These are phyloP conservation scores for Limenitis camilla DNA, from an alignment of 2,888 invertebrate genomes.

Conservation along the genomic window DNA sequence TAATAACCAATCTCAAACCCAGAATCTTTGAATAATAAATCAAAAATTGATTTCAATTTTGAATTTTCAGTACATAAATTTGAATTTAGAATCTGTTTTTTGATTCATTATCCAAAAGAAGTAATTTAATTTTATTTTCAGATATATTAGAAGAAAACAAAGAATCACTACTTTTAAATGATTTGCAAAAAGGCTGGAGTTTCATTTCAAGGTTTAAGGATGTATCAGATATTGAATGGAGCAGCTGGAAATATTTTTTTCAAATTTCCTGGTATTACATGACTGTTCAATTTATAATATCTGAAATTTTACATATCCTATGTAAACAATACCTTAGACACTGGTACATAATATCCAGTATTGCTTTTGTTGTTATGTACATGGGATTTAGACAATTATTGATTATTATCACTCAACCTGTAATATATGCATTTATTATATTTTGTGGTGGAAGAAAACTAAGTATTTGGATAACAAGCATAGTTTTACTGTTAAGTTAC, in stretches of 20 bases:
- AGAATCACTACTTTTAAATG: slow-evolving; percentile 41
- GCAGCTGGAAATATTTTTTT: slow-evolving; percentile 74
- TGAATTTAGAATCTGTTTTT: neutral
- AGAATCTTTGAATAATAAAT: too few relatives aligned
- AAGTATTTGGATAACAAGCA: slow-evolving; percentile 73
- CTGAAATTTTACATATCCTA: slow-evolving; percentile 61
- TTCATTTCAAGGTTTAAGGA: slow-evolving; percentile 75
- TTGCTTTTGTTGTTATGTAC: slow-evolving; percentile 57
- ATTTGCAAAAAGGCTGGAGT: slow-evolving; percentile 75
- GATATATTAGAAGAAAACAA: slow-evolving; percentile 44
- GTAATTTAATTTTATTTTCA: slow-evolving; percentile 31
- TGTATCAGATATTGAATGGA: slow-evolving; percentile 83
- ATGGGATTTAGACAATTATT: slow-evolving; percentile 68
- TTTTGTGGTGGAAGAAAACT: slow-evolving; percentile 60
- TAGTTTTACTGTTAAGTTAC: slow-evolving; percentile 61
- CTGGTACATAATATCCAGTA: slow-evolving; percentile 72
- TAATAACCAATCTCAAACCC: too few relatives aligned
- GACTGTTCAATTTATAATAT: slow-evolving; percentile 68
- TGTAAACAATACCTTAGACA: slow-evolving; percentile 48
- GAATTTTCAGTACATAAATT: neutral
- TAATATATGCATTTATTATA: slow-evolving; percentile 62
- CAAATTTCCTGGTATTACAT: slow-evolving; percentile 71
- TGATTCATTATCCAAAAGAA: neutral
- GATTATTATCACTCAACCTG: slow-evolving; percentile 72
- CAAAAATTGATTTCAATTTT: neutral